phyloP scores from a whole-genome alignment of 2,113 vertebrate species.

The Eretmochelys imbricata region DNA sequence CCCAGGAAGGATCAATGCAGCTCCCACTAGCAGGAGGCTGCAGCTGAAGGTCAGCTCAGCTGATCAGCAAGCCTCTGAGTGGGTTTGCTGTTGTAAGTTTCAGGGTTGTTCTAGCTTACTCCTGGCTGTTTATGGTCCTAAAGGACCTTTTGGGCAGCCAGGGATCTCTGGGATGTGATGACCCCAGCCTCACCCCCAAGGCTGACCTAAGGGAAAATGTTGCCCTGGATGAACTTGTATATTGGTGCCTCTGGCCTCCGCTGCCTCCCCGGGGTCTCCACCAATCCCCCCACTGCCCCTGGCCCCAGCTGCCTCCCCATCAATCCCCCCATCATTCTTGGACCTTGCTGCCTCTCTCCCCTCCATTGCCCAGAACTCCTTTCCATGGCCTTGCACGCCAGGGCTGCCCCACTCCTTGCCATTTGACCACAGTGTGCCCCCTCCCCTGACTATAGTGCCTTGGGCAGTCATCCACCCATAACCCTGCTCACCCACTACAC shows the following conservation, averaged over 20 bases:
- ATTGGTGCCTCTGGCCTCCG: neutral
- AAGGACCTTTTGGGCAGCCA: neutral
- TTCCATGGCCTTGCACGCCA: too few relatives aligned
- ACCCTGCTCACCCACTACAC: too few relatives aligned
- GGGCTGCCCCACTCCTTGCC: too few relatives aligned
- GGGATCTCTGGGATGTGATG: neutral
- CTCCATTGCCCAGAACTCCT: too few relatives aligned
- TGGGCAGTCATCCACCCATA: too few relatives aligned
- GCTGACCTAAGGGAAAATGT: too few relatives aligned
- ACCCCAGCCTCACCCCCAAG: neutral
- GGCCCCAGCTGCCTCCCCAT: too few relatives aligned
- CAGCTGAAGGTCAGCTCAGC: neutral
- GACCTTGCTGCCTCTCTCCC: too few relatives aligned
- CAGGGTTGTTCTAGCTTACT: neutral
- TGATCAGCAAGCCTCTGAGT: neutral
- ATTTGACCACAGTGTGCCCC: too few relatives aligned
- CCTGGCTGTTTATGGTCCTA: neutral
- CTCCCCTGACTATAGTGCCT: too few relatives aligned
- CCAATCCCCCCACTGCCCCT: neutral
- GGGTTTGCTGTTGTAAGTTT: neutral
- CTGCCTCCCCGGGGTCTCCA: neutral
- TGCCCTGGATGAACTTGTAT: neutral
- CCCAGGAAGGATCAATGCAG: neutral
- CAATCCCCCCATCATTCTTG: too few relatives aligned
- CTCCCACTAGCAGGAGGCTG: neutral